A percentile compares a stretch with the other conserved stretches of the same genome.
phyloP scores from a whole-genome alignment of 2,113 vertebrate genomes.

The Pithys albifrons region DNA sequence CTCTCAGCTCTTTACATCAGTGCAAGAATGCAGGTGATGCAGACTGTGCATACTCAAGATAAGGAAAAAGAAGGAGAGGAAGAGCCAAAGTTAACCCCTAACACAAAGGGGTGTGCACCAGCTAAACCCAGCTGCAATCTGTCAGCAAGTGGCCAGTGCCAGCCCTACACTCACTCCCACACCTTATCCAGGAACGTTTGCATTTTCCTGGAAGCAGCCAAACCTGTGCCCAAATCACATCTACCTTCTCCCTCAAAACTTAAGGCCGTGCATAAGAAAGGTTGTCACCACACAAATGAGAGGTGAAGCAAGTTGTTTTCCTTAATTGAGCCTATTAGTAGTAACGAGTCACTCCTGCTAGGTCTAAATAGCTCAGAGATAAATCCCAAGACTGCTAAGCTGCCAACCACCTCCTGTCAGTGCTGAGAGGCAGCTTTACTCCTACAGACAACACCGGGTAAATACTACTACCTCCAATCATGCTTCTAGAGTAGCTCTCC shows the following conservation, averaged over 20 bases:
- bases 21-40: accelerated
- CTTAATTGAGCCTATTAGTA: constrained; percentile 36
- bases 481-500: background rate
- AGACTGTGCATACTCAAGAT: accelerated
- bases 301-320: constrained; percentile 11
- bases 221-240: background rate
- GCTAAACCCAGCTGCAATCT: background rate
- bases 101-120: accelerated
- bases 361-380: constrained; percentile 35
- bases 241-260: background rate
- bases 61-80: background rate
- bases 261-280: background rate
- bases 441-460: background rate
- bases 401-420: background rate
- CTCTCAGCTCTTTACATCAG: background rate
- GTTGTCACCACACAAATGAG: background rate
- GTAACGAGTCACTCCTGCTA: background rate
- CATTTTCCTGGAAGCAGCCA: background rate
- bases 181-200: accelerated
- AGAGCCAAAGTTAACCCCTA: background rate
- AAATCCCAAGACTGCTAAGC: constrained; percentile 27
- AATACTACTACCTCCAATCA: background rate
- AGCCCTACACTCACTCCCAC: background rate
- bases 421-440: background rate
- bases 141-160: background rate